Percentiles rank a stretch among this genome's conserved stretches.
Conservation (phyloP, 1,140 invertebrate species). For the Ylistrum balloti region DNA sequence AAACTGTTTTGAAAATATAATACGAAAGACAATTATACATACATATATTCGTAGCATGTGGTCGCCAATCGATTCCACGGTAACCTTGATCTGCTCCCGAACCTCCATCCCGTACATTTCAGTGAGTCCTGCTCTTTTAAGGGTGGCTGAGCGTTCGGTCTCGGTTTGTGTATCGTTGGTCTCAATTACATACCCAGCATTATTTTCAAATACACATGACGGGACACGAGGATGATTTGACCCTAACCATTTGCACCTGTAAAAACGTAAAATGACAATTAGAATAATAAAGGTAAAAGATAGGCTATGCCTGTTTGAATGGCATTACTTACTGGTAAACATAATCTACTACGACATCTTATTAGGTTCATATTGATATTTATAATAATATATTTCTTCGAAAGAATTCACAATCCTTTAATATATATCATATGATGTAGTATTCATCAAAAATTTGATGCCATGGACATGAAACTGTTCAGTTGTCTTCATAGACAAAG, state of each 20-base stretch:
- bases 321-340: no score
- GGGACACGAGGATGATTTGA: not conserved
- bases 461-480: no score
- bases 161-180: not conserved
- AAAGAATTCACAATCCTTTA: no score
- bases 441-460: no score
- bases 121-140: conserved; percentile 41
- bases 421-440: no score
- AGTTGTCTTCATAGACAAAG: no score
- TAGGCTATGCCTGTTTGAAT: no score
- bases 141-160: conserved; percentile 35
- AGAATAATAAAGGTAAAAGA: no score
- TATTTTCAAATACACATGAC: conserved; percentile 55
- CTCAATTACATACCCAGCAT: conserved; percentile 55
- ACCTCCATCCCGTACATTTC: conserved; percentile 55
- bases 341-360: no score
- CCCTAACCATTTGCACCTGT: not conserved
- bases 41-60: conserved; percentile 65
- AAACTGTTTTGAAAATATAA: no score
- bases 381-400: no score
- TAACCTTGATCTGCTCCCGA: conserved; percentile 47
- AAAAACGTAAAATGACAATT: conserved; percentile 45
- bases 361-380: no score
- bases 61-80: conserved; percentile 59
- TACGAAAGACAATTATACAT: not conserved